Evolutionary conservation across 2,797 vertebrate genomes (phyloP).

Genomic region (Petrocephalus schoutedeni): DNA sequence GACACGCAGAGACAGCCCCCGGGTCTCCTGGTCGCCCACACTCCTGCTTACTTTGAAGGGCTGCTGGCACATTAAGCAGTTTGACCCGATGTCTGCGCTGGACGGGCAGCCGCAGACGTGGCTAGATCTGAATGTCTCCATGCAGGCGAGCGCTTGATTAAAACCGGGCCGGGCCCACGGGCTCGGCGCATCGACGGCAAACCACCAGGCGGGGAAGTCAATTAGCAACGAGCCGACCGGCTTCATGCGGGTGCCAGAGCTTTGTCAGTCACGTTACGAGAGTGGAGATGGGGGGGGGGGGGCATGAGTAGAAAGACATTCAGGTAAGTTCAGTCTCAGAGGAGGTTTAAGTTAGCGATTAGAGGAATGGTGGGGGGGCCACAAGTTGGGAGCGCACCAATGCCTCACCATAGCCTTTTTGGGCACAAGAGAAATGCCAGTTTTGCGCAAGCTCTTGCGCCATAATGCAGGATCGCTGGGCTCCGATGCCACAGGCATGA

Average conservation of each 20-base stretch:
- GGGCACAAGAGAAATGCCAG: conserved; percentile 98
- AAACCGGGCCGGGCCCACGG: background rate
- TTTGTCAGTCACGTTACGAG: conserved; percentile 29
- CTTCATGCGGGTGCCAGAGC: background rate
- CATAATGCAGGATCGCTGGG: conserved; percentile 94
- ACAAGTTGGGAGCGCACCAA: conserved; percentile 69
- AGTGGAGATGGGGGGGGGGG: conserved; percentile 32
- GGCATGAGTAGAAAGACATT: conserved; percentile 26
- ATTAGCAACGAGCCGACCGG: background rate
- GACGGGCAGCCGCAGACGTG: background rate
- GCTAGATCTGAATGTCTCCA: background rate
- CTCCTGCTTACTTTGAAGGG: background rate
- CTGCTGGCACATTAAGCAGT: background rate
- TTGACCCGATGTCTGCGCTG: background rate
- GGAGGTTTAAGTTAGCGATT: background rate
- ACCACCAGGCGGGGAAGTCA: background rate
- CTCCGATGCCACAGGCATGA: conserved; percentile 79
- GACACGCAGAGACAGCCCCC: background rate
- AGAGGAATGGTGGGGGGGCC: background rate
- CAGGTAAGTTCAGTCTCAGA: background rate
- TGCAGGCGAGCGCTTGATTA: background rate
- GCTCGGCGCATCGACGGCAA: background rate
- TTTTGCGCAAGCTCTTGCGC: conserved; percentile 99
- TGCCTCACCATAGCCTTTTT: conserved; percentile 94
- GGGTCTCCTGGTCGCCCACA: background rate